Percentiles rank a stretch among this genome's conserved stretches.
Evolutionary conservation across 2,797 vertebrate genomes (phyloP).

Genomic region (Propithecus perrieri): DNA sequence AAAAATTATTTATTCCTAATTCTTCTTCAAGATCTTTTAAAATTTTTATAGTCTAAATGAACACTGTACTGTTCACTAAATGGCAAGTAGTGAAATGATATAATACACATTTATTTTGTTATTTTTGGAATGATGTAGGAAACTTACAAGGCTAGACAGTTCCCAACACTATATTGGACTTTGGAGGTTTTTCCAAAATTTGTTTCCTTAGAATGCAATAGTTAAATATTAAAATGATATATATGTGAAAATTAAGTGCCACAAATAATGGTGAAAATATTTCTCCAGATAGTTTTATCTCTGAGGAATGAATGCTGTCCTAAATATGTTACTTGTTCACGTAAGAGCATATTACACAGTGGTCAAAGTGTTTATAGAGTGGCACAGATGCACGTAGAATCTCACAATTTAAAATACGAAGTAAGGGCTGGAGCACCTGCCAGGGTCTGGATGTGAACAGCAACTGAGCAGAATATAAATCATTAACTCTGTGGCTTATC

Average conservation of each 20-base stretch:
- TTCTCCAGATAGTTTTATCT: background rate
- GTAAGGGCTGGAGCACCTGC: background rate
- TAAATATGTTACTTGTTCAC: background rate
- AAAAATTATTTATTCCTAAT: background rate
- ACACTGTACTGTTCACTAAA: background rate
- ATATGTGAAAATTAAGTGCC: background rate
- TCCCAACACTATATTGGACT: background rate
- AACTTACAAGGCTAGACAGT: background rate
- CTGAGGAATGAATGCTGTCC: background rate
- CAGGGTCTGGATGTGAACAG: background rate
- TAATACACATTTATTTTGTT: background rate
- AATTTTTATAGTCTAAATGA: background rate
- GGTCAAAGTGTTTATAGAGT: background rate
- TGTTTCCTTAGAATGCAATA: slow-evolving; percentile 21
- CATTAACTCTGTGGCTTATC: slow-evolving; percentile 79
- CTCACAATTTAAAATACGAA: background rate
- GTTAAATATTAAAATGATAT: background rate
- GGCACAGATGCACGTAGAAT: background rate
- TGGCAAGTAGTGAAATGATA: background rate
- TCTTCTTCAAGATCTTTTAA: background rate
- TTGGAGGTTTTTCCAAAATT: background rate
- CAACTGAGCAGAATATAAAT: slow-evolving; percentile 77
- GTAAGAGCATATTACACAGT: background rate
- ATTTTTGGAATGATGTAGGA: background rate
- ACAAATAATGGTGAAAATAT: background rate